Evolutionary conservation across 2,888 invertebrate genomes (phyloP), one percentile per base, ranked within the genome.

Genomic region (Spicauda simplicius): DNA sequence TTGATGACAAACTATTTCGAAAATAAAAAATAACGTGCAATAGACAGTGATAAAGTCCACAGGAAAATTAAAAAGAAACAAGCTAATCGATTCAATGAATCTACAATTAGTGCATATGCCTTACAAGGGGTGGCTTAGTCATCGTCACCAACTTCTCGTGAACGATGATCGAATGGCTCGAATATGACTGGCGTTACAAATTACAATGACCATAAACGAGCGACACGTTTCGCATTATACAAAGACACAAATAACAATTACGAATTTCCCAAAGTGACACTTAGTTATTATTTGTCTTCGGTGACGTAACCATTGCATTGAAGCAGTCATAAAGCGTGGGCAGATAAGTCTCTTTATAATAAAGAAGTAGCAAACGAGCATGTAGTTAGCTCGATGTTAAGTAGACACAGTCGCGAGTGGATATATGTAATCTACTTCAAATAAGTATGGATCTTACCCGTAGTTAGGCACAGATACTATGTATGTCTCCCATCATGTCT

Each of bases 151-250:
- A 62, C 25, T 67, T 67, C 61, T 19, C 19, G 67, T 57, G 67
- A 85, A 78, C 71, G 77, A 80, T 81, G 81, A 85, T 81, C 73
- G 70, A 75, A 77, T 71, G 75, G 81, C 84, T 81, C 73, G 70
- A 75, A 77, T 71, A 76, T 74, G 74, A 70, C 68, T 70, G 68
- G 62, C 63, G 77, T 78, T 78, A 77, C 76, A 75, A 78, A 78
- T 79, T 75, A 69, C 71, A 71, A 72, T 77, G 71, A 71, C 78
- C 78, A 77, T 82, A 80, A 73, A 76, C 77, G 76, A 61, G 50
- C 68, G 72, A 65, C 82, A 80, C 80, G 80, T 79, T 79, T 74
- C 70, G 63, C 50, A 69, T 64, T 70, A 72, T 71, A 65, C 54
- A 33, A n/a, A n/a, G 52, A 64, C 66, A 67, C 57, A 55, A 55